Base-by-base conservation (phyloP, 2,888 invertebrate species). In the Lutraria lutraria region DNA sequence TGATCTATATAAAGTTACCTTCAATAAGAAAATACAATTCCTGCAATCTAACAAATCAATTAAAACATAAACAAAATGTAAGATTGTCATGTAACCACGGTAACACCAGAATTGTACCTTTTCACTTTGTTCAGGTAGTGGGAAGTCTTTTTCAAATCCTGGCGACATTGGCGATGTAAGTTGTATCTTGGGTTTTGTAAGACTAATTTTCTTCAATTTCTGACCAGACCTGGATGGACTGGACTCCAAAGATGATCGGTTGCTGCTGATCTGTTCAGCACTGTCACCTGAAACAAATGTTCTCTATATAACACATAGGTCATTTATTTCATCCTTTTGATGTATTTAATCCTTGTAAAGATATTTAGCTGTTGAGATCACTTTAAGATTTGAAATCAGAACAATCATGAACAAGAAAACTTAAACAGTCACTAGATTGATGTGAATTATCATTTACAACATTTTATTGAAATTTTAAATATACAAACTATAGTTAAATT, bases 141-240 rank as follows among this genome's bases (percentile, higher is more conserved):
- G 83, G 83, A 88, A 88, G 21, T 83, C 80, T 25, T 83, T 81
- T 63, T 88, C 87, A 63, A 88, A 54, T 53, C 87, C 87, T 10
- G 87, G 87, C 43, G 87, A 88, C 31, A 86, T 85, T 12, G 92
- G 88, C 10, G 89, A 85, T 12, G 92, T 86, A 29, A 94, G 87
- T 60, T 92, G 92, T 60, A 96, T 92, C 82, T 94, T 93, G 19
- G 96, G 96, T 52, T 94, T 93, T 16, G 94, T 92, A 52, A 96
- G 92, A 72, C 94, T 94, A 43, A 96, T 93, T 91, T 94, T 95
- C 92, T 96, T 96, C 89, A 96, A 85, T 86, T 94, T 94, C 2
- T 90, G 91, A 52, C 94, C 94, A 13, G 88, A 34, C 52, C 83
- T 82, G 0, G 76, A 76, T 13, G 86, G 79, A 85, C 68, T 88